phyloP scores from a whole-genome alignment of 2,113 vertebrate species.

The Cryptoleucopteryx plumbea region DNA sequence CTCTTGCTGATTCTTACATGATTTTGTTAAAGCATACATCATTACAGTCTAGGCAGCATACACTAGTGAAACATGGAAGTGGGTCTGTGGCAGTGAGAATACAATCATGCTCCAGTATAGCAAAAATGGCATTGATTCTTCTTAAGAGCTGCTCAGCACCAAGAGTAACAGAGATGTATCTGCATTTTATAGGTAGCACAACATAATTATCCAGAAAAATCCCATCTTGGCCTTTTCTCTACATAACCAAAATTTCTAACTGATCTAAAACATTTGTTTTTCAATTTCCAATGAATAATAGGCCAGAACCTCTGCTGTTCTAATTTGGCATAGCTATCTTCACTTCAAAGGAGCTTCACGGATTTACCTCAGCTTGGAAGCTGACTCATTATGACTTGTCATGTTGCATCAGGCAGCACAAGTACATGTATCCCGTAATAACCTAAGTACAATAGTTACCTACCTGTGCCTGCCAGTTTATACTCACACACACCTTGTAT shows the following conservation, averaged over 20 bases:
- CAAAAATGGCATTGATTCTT: neutral
- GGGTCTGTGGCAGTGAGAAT: neutral
- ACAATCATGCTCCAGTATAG: neutral
- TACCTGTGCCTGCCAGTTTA: neutral
- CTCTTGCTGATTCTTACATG: neutral
- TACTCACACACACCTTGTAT: neutral
- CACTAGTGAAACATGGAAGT: neutral
- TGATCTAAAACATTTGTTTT: neutral
- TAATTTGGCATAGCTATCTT: neutral
- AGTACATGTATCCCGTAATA: neutral
- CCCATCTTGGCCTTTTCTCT: neutral
- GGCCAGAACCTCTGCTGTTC: neutral
- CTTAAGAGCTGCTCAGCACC: neutral
- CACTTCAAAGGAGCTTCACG: neutral
- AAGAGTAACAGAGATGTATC: neutral
- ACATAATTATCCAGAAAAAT: neutral
- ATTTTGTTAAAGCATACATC: neutral
- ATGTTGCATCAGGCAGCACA: neutral
- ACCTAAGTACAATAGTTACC: neutral
- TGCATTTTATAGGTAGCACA: neutral
- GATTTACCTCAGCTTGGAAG: slow-evolving; percentile 8
- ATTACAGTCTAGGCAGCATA: neutral
- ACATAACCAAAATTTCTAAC: neutral
- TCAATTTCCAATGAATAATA: neutral
- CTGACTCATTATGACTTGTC: slow-evolving; percentile 23